Evolutionary conservation across 2,888 invertebrate genomes (phyloP).

Genomic region (Brachycybe producta): DNA sequence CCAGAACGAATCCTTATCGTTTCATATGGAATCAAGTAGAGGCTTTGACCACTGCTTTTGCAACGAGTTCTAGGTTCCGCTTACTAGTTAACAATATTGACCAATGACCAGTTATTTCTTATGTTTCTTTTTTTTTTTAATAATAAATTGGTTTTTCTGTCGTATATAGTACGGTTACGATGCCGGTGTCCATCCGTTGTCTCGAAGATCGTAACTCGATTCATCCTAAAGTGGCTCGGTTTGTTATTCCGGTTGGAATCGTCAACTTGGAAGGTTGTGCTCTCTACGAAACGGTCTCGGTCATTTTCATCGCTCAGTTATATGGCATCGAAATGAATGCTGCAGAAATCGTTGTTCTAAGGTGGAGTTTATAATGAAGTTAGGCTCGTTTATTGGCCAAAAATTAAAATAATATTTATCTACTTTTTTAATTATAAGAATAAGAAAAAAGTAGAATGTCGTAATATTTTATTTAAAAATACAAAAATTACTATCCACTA

Average conservation of each 20-base stretch:
- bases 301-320: constrained; percentile 42
- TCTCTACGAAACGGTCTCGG: constrained; percentile 42
- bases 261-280: constrained; percentile 43
- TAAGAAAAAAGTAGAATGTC: no score
- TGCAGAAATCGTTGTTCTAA: constrained; percentile 38
- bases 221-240: constrained; percentile 51
- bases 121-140: neutral
- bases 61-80: constrained; percentile 55
- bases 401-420: no score
- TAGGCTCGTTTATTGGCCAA: no score
- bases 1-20: constrained; percentile 43
- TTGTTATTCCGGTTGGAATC: constrained; percentile 38
- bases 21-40: constrained; percentile 49
- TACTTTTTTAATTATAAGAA: no score
- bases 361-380: no score
- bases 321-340: constrained; percentile 35
- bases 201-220: constrained; percentile 50
- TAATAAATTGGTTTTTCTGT: no score
- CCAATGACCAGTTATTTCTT: no score
- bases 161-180: constrained; percentile 50
- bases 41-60: constrained; percentile 51
- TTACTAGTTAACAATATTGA: no score
- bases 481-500: no score
- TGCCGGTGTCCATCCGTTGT: constrained; percentile 52
- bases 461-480: no score